phyloP scores from a whole-genome alignment of 2,113 vertebrate species.

The Lontra canadensis region DNA sequence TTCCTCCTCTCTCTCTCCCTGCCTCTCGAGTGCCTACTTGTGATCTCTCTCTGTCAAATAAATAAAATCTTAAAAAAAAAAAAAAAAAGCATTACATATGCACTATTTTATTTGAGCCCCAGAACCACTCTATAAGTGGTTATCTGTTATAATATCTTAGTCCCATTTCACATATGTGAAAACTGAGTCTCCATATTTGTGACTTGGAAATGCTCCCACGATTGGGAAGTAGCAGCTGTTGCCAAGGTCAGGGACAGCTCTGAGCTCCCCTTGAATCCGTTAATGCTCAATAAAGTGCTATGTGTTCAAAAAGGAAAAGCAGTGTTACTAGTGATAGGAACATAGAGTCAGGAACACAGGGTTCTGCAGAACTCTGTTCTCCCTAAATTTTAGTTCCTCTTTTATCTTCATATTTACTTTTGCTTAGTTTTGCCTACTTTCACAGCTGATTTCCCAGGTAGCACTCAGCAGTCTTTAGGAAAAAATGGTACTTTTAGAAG shows the following conservation, averaged over 20 bases:
- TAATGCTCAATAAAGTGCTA: not conserved
- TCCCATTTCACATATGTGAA: not conserved
- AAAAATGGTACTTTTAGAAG: not conserved
- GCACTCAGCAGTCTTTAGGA: not conserved
- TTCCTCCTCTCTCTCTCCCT: too few species aligned
- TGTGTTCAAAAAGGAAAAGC: not conserved
- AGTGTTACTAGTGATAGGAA: not conserved
- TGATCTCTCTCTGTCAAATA: too few species aligned
- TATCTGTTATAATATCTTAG: not conserved
- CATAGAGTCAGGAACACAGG: not conserved
- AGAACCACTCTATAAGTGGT: not conserved
- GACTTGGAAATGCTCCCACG: not conserved
- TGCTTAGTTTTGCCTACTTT: not conserved
- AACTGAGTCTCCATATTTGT: not conserved
- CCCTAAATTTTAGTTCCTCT: not conserved
- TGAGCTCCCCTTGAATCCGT: not conserved
- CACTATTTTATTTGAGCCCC: not conserved
- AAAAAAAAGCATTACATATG: not conserved
- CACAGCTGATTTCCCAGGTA: not conserved
- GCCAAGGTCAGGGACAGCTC: not conserved
- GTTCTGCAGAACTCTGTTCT: not conserved
- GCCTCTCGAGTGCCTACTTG: too few species aligned
- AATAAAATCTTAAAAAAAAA: too few species aligned
- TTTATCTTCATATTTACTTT: not conserved
- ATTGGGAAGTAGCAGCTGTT: not conserved